phyloP scores from a whole-genome alignment of 1,140 invertebrate species.

The Temnothorax curvispinosus region DNA sequence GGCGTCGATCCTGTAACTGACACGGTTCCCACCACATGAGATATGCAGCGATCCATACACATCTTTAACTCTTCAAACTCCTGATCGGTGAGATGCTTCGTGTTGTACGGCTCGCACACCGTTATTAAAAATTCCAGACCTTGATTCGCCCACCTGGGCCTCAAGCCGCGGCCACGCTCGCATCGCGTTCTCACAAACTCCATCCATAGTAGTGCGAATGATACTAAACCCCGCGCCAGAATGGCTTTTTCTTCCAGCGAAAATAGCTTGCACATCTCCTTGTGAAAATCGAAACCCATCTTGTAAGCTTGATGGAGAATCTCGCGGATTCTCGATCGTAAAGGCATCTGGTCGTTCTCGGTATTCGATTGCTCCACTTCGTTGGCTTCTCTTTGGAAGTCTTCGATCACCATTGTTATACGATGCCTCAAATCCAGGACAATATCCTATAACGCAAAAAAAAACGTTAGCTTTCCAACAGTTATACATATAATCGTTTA shows the following conservation, averaged over 20 bases:
- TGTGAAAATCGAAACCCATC: constrained; percentile 96
- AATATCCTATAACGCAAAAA: constrained; percentile 84
- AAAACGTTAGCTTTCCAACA: constrained; percentile 30
- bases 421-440: constrained; percentile 88
- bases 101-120: constrained; percentile 93
- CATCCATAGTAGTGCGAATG: constrained; percentile 95
- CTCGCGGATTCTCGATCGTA: constrained; percentile 89
- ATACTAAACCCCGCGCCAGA: constrained; percentile 87
- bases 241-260: constrained; percentile 82
- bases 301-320: constrained; percentile 94
- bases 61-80: constrained; percentile 92
- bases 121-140: constrained; percentile 94
- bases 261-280: constrained; percentile 90
- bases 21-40: constrained; percentile 91
- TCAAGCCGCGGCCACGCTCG: constrained; percentile 92
- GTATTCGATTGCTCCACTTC: constrained; percentile 77
- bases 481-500: neutral
- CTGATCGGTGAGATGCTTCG: constrained; percentile 90
- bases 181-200: constrained; percentile 93
- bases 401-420: constrained; percentile 87
- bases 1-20: constrained; percentile 78
- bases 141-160: constrained; percentile 94
- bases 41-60: constrained; percentile 91
- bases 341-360: constrained; percentile 82
- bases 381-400: constrained; percentile 86